Base-by-base conservation (phyloP, 2,888 invertebrate species). In the Drosophila leonis region DNA sequence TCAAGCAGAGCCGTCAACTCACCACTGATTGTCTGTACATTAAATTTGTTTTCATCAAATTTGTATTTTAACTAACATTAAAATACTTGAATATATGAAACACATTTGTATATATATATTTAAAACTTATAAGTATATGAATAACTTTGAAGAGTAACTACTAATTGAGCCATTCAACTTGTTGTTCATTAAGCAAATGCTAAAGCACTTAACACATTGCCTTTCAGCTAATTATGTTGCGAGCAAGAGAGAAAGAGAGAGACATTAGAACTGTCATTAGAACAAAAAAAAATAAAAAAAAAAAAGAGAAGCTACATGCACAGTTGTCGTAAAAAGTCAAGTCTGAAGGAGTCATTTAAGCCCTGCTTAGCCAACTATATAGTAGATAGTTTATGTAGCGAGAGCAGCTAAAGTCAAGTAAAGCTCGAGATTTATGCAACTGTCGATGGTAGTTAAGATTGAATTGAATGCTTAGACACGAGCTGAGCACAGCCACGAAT, bases 381-480 rank as follows among this genome's bases (percentile, higher is more conserved):
- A 44, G 33, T 33, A 13, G 27, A 15, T 68, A 39, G 55, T 56
- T 39, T 61, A 46, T 33, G 42, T 44, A 20, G 42, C 29, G 29
- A 39, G 37, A 29, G 29, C 41, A 33, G 35, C 46, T 42, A 18
- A 15, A 42, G 33, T 31, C 27, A 61, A 61, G 63, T 76, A 76
- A 83, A 80, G 65, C 73, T 35, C 37, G 62, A 75, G 90, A 84
- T 84, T 87, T 84, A 90, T 90, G 74, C 75, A 82, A 74, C 90
- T 90, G 80, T 80, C 88, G 78, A 90, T 85, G 77, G 75, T 69
- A 75, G 89, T 84, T 82, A 77, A 87, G 90, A 79, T 88, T 78
- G 82, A 80, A 88, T 88, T 90, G 82, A 88, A 90, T 90, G 86
- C 90, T 90, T 71, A 82, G 90, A 88, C 90, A 90, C 82, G 78